These are phyloP conservation scores for Rugalucina vietnamica DNA, from an alignment of 2,888 invertebrate species.

Conservation along the genomic window DNA sequence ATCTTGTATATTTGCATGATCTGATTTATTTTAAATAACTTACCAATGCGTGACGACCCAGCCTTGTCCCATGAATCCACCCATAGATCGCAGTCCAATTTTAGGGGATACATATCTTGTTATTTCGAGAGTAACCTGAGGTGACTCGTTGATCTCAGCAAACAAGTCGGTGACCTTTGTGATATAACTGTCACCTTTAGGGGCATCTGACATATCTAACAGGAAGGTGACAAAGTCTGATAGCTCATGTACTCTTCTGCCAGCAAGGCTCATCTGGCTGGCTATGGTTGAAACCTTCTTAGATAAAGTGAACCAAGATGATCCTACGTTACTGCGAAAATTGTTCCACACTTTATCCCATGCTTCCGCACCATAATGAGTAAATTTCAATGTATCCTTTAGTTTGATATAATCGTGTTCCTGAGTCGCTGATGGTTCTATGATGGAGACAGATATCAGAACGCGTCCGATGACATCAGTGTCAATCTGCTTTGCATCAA, in stretches of 20 bases:
- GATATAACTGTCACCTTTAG: conserved; percentile 21
- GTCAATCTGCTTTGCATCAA: conserved; percentile 34
- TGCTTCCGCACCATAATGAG: conserved; percentile 3
- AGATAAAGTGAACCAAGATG: conserved; percentile 22
- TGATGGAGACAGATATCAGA: background rate
- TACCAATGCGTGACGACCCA: conserved; percentile 52
- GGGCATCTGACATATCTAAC: conserved; percentile 36
- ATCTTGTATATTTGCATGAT: too few relatives aligned
- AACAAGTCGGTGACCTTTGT: background rate
- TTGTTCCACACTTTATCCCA: conserved; percentile 47
- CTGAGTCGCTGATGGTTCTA: conserved; percentile 10
- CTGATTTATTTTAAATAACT: background rate
- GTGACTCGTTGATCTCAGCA: background rate
- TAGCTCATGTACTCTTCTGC: conserved; percentile 21
- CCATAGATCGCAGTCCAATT: conserved; percentile 32
- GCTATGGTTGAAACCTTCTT: conserved; percentile 31
- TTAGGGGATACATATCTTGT: conserved; percentile 20
- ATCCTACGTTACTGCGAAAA: conserved; percentile 34
- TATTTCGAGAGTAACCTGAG: background rate
- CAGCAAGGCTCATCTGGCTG: conserved; percentile 45
- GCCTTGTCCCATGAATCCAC: conserved; percentile 42
- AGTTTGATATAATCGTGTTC: conserved; percentile 20
- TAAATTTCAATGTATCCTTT: conserved; percentile 16
- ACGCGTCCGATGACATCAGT: background rate
- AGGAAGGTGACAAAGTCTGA: conserved; percentile 19